These are phyloP conservation scores for Papilio machaon DNA, from an alignment of 1,140 invertebrate species.

Conservation along the genomic window DNA sequence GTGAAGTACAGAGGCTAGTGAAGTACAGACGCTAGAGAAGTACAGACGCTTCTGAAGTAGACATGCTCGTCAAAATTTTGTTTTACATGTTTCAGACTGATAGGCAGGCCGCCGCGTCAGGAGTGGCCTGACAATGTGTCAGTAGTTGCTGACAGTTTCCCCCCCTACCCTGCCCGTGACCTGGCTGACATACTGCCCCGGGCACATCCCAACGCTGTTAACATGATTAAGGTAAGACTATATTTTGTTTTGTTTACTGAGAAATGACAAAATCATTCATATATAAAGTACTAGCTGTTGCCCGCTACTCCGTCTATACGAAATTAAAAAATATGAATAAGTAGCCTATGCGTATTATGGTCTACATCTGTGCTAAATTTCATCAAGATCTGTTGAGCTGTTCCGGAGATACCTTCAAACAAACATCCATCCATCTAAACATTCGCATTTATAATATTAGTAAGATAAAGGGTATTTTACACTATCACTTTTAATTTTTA, in stretches of 20 bases:
- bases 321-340: too few relatives aligned
- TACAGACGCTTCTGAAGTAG: neutral
- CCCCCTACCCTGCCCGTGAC: slow-evolving; percentile 65
- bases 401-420: too few relatives aligned
- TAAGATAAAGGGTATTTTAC: neutral
- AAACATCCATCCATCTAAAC: too few relatives aligned
- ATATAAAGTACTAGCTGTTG: too few relatives aligned
- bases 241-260: too few relatives aligned
- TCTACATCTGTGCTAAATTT: too few relatives aligned
- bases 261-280: too few relatives aligned
- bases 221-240: slow-evolving; percentile 64
- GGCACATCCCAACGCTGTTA: slow-evolving; percentile 65
- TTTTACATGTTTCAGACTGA: slow-evolving; percentile 63
- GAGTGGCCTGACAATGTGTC: slow-evolving; percentile 82
- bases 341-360: too few relatives aligned
- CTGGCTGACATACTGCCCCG: slow-evolving; percentile 64
- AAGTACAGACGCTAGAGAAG: neutral
- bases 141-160: slow-evolving; percentile 77
- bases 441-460: neutral
- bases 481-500: neutral
- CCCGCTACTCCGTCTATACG: too few relatives aligned
- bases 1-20: neutral
- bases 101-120: slow-evolving; percentile 77
- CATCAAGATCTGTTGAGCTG: too few relatives aligned
- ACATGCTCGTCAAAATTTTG: too few relatives aligned